Base-by-base conservation (phyloP, 2,797 vertebrate species). In the Macroramphosus scolopax region DNA sequence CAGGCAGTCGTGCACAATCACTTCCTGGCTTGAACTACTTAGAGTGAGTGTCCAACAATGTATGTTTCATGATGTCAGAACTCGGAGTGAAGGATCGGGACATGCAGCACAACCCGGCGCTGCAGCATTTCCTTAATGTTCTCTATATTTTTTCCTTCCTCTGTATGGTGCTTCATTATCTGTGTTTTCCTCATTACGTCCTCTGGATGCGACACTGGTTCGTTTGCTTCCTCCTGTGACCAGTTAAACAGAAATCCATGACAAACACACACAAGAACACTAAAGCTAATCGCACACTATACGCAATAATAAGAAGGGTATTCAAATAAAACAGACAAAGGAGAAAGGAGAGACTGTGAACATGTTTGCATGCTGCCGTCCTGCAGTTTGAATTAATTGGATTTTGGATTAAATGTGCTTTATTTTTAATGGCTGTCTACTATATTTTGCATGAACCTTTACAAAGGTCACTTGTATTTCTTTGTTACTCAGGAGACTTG, bases 301-400 rank as follows among this genome's bases (percentile, higher is more conserved):
- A 49, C 77, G 51, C 63, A 80, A 79, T 82, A 83, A 83, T 79
- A 60, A 86, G 38, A 25, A 54, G n/a, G 13, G 20, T 15, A 1
- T 58, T 58, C 82, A 52, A 76, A 86, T 83, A 78, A 82, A 80
- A 77, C 55, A 82, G 75, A 59, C 63, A 40, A 17, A 25, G 46
- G 55, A 52, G 52, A 61, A 58, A 13, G n/a, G 16, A 18, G 13
- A 4, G 29, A 8, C n/a, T n/a, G n/a, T n/a, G 28, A 17, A 48
- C 52, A 63, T 61, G 63, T 72, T 68, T 68, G 42, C 58, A 43
- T 38, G 48, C 18, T 12, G 35, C 20, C 47, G 33, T 62, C 54
- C 26, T 47, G 46, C 22, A 52, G 41, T 56, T 62, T 46, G 34
- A 72, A 68, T 65, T 63, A 59, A 73, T 62, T 5, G 20, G 37